Evolutionary conservation across 2,797 vertebrate species (phyloP).

Genomic region (Rhynchotus rufescens): DNA sequence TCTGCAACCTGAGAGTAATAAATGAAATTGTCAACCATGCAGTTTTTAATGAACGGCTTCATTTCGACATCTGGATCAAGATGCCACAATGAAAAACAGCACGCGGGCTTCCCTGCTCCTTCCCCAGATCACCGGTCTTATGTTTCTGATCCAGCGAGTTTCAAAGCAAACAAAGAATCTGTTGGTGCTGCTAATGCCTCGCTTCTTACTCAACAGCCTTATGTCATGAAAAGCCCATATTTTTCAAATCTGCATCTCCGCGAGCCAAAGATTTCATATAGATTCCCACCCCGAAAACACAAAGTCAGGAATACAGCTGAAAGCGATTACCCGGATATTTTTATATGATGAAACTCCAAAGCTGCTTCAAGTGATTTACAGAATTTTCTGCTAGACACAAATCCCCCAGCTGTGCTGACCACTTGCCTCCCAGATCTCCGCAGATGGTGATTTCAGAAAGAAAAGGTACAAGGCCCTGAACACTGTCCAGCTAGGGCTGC

Average conservation of each 20-base stretch:
- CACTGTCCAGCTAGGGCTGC: neutral
- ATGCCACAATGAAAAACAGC: constrained; percentile 66
- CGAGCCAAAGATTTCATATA: constrained; percentile 52
- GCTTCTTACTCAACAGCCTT: constrained; percentile 50
- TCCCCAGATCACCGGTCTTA: constrained; percentile 21
- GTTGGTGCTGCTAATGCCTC: constrained; percentile 41
- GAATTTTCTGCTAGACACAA: constrained; percentile 55
- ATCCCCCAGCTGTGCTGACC: constrained; percentile 67
- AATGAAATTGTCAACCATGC: constrained; percentile 43
- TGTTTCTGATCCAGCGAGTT: constrained; percentile 31
- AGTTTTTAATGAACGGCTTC: neutral
- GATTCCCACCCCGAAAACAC: constrained; percentile 59
- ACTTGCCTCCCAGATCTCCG: constrained; percentile 52
- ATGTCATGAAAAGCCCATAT: constrained; percentile 62
- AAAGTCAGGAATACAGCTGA: constrained; percentile 56
- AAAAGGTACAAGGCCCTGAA: neutral
- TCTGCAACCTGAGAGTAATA: constrained; percentile 45
- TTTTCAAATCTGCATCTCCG: constrained; percentile 38
- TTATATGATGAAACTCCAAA: constrained; percentile 63
- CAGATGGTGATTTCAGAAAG: constrained; percentile 46
- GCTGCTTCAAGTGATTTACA: constrained; percentile 59
- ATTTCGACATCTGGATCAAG: constrained; percentile 72
- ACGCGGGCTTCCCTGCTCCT: neutral
- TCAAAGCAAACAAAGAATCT: constrained; percentile 62
- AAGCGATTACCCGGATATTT: constrained; percentile 60